Evolutionary conservation across 2,797 vertebrate species (phyloP).

Genomic region (Tangara arthus): DNA sequence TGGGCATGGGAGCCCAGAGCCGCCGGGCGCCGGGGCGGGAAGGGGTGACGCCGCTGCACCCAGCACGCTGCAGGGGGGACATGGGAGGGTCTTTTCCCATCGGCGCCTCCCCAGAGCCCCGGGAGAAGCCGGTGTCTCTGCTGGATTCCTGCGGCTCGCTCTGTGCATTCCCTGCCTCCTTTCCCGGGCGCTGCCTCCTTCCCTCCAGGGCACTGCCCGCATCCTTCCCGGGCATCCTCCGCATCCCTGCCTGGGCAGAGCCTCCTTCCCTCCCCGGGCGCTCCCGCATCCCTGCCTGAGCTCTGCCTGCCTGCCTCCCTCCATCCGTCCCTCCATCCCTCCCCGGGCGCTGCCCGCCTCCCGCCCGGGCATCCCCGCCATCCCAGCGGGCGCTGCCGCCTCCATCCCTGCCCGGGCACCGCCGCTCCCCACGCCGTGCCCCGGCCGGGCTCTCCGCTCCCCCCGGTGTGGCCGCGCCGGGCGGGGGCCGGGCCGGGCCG

Average conservation of each 20-base stretch:
- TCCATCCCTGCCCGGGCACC: not conserved
- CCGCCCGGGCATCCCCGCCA: not conserved
- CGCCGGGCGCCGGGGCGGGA: not conserved
- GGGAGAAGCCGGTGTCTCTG: not conserved
- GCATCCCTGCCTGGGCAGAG: not conserved
- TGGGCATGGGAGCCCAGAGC: not conserved
- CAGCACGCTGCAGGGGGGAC: constrained; percentile 16
- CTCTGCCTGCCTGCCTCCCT: not conserved
- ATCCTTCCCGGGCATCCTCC: not conserved
- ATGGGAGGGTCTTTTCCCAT: constrained; percentile 31
- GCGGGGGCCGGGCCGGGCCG: not conserved
- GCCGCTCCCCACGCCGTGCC: not conserved
- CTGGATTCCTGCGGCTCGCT: not conserved
- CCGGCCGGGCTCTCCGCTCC: not conserved
- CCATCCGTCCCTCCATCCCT: not conserved
- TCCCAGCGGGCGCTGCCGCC: not conserved
- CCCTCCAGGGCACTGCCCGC: not conserved
- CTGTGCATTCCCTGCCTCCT: not conserved
- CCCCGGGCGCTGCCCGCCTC: not conserved
- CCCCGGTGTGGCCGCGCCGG: not conserved
- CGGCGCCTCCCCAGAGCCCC: constrained; percentile 24
- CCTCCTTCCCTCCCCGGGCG: not conserved
- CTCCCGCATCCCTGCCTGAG: not conserved
- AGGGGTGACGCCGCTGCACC: not conserved
- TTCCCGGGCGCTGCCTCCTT: not conserved